phyloP scores from a whole-genome alignment of 2,113 vertebrate species.

The Perca schrenkii region DNA sequence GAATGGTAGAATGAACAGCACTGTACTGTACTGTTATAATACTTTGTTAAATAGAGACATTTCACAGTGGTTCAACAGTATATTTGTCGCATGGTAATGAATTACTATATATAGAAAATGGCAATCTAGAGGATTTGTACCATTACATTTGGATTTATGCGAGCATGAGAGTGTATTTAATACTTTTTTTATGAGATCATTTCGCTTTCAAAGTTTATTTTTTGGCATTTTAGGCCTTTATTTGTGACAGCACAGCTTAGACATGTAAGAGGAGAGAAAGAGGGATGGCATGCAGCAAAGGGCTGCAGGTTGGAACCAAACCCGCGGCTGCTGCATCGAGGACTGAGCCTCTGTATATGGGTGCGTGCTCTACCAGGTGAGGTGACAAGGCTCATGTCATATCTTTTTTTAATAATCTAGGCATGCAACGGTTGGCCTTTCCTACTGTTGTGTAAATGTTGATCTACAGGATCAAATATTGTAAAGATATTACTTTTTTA shows the following conservation, averaged over 20 bases:
- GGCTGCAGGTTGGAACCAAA: too few species aligned
- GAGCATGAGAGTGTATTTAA: slow-evolving; percentile 1
- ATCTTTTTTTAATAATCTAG: not conserved
- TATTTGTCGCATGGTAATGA: not conserved
- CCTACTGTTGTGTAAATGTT: not conserved
- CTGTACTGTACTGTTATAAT: slow-evolving; percentile 1
- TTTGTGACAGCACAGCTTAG: too few species aligned
- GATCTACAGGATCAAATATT: not conserved
- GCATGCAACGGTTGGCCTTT: not conserved
- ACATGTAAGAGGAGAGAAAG: too few species aligned
- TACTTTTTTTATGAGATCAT: slow-evolving; percentile 1
- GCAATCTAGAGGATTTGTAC: slow-evolving; percentile 1
- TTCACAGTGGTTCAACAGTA: slow-evolving; percentile 8
- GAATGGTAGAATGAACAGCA: slow-evolving; percentile 47
- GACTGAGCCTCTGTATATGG: too few species aligned
- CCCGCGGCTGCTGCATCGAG: too few species aligned
- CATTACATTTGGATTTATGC: slow-evolving; percentile 13
- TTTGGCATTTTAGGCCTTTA: too few species aligned
- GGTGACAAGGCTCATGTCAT: too few species aligned
- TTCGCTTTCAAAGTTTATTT: too few species aligned
- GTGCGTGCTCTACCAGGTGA: too few species aligned
- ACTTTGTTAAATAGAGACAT: slow-evolving; percentile 23
- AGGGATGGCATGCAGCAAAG: too few species aligned
- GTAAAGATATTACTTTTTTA: not conserved
- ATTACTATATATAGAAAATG: not conserved